Evolutionary conservation across 2,113 vertebrate species (phyloP), one percentile per base, ranked within the genome.

Genomic region (Salvator merianae): DNA sequence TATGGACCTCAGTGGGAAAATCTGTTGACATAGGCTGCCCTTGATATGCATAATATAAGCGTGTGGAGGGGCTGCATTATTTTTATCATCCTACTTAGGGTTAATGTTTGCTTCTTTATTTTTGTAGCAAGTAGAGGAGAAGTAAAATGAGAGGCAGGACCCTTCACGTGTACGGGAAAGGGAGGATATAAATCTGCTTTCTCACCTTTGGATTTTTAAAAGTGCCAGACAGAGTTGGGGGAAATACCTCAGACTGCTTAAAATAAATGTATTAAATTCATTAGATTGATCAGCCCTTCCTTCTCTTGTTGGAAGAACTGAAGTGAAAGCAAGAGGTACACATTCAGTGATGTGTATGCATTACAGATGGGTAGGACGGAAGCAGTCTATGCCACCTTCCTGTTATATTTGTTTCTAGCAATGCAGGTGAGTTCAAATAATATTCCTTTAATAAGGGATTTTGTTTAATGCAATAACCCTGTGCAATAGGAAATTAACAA

Each of bases 141-240:
- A 76, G 68, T 81, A 32, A 22, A n/a, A 43, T 1, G 34, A 30
- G 5, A 3, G 65, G 12, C 16, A 24, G 14, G 66, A 62, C 1
- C 72, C 88, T 85, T 88, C 83, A 87, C 86, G 75, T 82, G 81
- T 4, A 73, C 86, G 88, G 80, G 50, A 73, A 88, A 87, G 88
- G 83, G 38, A 76, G 70, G 86, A 86, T 63, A 71, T 50, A 50
- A 79, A 47, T 79, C 34, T 30, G 50, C 80, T 82, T 79, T 7
- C 78, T 79, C 83, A 92, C 90, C 89, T 91, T 89, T 50, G 68
- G n/a, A 20, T 93, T 88, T 88, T n/a, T 63, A 88, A 91, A 88
- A 88, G 86, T 71, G 89, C 88, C 70, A 55, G 85, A 86, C 0
- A 86, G 82, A 81, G 91, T 53, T 85, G 73, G 0, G 13, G 50